Evolutionary conservation across 2,797 vertebrate species (phyloP).

Genomic region (Picus viridis): DNA sequence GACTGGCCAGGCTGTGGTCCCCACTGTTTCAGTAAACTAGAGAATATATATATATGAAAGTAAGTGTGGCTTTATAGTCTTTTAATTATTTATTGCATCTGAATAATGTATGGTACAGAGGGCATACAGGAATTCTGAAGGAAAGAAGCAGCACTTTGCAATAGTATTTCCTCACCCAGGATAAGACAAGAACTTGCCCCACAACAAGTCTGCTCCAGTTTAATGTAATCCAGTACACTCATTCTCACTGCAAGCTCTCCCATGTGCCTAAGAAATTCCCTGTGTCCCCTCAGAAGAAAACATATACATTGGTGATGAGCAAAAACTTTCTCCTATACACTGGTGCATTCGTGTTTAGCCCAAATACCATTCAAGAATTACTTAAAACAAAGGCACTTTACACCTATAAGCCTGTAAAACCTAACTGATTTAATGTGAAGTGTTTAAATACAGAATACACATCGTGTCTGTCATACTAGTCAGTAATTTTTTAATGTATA

Average conservation of each 20-base stretch:
- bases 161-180: not conserved
- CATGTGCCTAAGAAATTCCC: not conserved
- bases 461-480: not conserved
- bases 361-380: not conserved
- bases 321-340: not conserved
- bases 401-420: not conserved
- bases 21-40: not conserved
- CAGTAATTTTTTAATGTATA: not conserved
- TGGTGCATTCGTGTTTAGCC: not conserved
- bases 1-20: not conserved
- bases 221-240: not conserved
- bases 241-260: not conserved
- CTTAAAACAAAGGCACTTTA: not conserved
- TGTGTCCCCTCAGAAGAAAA: not conserved
- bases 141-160: not conserved
- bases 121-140: constrained; percentile 1
- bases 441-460: not conserved
- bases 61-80: constrained; percentile 23
- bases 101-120: constrained; percentile 52
- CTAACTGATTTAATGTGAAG: not conserved
- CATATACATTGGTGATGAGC: not conserved
- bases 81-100: constrained; percentile 61
- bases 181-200: not conserved
- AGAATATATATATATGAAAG: constrained; percentile 45
- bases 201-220: not conserved